These are phyloP conservation scores for Dryadula phaetusa DNA, from an alignment of 2,888 invertebrate species.

Conservation along the genomic window DNA sequence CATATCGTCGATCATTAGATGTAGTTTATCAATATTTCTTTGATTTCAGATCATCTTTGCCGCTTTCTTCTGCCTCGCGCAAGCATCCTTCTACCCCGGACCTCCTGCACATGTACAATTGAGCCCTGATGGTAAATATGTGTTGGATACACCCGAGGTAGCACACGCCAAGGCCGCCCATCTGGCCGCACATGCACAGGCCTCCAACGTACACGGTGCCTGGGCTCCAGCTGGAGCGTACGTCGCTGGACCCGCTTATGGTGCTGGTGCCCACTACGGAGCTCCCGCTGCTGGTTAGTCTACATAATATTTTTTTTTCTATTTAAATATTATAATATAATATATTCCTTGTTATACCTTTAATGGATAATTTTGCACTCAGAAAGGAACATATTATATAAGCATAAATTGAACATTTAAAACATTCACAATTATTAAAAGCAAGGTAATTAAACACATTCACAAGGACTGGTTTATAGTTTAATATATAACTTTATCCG, in stretches of 20 bases:
- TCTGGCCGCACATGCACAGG: constrained; percentile 77
- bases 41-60: constrained; percentile 74
- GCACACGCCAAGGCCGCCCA: constrained; percentile 81
- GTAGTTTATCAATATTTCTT: neutral
- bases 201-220: constrained; percentile 75
- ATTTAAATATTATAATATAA: too few species aligned
- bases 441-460: neutral
- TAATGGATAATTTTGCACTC: too few species aligned
- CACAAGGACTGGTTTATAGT: neutral
- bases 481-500: constrained; percentile 6
- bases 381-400: too few species aligned
- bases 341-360: neutral
- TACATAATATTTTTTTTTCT: neutral
- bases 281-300: constrained; percentile 74
- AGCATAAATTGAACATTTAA: neutral
- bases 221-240: constrained; percentile 72
- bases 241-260: constrained; percentile 61
- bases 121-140: constrained; percentile 80
- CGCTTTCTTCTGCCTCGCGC: constrained; percentile 78
- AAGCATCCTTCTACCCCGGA: constrained; percentile 81
- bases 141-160: constrained; percentile 83
- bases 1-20: neutral
- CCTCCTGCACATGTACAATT: constrained; percentile 77
- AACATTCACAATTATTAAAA: neutral
- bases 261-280: constrained; percentile 67